Evolutionary conservation across 2,888 invertebrate genomes (phyloP).

Genomic region (Clunio marinus): DNA sequence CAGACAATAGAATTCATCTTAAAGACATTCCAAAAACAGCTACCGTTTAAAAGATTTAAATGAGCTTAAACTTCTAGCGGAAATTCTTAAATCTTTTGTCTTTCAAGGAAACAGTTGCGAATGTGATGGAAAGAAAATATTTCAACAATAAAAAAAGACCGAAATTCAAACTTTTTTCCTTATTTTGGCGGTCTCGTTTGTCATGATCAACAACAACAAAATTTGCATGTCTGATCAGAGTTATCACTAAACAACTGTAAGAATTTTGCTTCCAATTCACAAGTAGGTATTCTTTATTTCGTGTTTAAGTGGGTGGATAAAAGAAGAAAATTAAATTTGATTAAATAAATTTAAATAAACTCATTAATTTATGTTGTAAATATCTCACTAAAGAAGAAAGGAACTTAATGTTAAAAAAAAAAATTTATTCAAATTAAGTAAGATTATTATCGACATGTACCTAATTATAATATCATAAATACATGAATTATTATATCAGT

Average conservation of each 20-base stretch:
- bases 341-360: too few relatives aligned
- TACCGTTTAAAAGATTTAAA: slow-evolving; percentile 25
- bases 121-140: neutral
- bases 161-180: neutral
- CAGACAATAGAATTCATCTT: slow-evolving; percentile 22
- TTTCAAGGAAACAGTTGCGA: neutral
- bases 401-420: neutral
- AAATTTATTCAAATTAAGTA: slow-evolving; percentile 14
- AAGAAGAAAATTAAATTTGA: too few relatives aligned
- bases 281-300: too few relatives aligned
- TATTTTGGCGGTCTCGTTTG: neutral
- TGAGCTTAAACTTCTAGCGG: neutral
- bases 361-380: too few relatives aligned
- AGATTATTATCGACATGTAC: slow-evolving; percentile 20
- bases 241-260: too few relatives aligned
- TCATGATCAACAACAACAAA: too few relatives aligned
- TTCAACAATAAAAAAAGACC: neutral
- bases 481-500: too few relatives aligned
- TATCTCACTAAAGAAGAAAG: too few relatives aligned
- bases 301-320: too few relatives aligned
- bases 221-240: too few relatives aligned
- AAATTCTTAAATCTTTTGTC: slow-evolving; percentile 32
- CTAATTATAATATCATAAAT: too few relatives aligned
- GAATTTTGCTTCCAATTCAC: too few relatives aligned
- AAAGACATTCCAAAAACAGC: neutral